Percentiles rank a stretch among this genome's conserved stretches.
Conservation (phyloP, 2,797 vertebrate genomes). For the Thunnus albacares region DNA sequence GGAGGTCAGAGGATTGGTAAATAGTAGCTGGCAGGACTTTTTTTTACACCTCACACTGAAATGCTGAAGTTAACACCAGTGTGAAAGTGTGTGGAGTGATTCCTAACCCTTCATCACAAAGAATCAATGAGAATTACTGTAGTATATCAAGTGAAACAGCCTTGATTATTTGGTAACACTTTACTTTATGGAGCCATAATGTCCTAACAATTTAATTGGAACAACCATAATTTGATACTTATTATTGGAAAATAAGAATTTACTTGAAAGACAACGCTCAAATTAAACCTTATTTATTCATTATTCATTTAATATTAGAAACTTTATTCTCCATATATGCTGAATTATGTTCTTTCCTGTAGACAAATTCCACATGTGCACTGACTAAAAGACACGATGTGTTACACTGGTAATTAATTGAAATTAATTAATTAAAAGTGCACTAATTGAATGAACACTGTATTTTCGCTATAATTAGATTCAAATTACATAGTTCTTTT, state of each 20-base stretch:
- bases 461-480: background rate
- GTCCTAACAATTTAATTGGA: background rate
- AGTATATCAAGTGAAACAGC: background rate
- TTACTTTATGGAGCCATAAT: background rate
- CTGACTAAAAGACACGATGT: background rate
- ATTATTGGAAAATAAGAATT: background rate
- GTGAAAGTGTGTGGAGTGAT: conserved; percentile 17
- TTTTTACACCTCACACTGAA: conserved; percentile 44
- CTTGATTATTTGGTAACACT: background rate
- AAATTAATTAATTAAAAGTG: background rate
- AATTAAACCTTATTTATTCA: background rate
- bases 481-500: background rate
- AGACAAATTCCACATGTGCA: background rate
- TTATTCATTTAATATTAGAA: background rate
- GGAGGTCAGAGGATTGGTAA: conserved; percentile 36
- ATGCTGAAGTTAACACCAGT: conserved; percentile 35
- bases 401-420: background rate
- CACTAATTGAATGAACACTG: background rate
- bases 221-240: background rate
- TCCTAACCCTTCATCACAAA: background rate
- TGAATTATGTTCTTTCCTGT: background rate
- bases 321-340: background rate
- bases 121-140: background rate
- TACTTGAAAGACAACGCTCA: background rate
- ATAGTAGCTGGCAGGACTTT: conserved; percentile 2